Evolutionary conservation across 37 sponge, comb jelly and placozoan species (phyloP).

Genomic region (Axinella damicornis): DNA sequence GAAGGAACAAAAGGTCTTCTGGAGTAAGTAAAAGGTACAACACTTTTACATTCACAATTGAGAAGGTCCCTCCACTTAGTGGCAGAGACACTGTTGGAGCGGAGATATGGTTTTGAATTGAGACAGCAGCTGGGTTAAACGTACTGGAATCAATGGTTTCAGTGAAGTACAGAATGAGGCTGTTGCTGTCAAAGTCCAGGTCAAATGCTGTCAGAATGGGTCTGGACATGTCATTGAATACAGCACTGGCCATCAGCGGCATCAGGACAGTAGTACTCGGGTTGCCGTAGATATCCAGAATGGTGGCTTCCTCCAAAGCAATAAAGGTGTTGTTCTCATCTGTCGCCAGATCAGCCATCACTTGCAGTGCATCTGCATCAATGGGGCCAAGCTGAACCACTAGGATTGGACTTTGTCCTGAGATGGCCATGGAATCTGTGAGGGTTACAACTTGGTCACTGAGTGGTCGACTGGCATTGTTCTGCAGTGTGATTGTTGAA

Average conservation of each 20-base stretch:
- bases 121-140: conserved; percentile 63
- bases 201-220: conserved; percentile 75
- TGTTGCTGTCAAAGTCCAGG: conserved; percentile 72
- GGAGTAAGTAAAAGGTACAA: conserved; percentile 22
- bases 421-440: conserved; percentile 20
- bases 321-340: conserved; percentile 67
- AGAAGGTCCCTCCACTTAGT: conserved; percentile 55
- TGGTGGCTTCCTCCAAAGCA: conserved; percentile 26
- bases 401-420: conserved; percentile 40
- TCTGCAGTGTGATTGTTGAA: conserved; percentile 47
- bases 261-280: conserved; percentile 27
- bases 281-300: conserved; percentile 75
- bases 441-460: conserved; percentile 26
- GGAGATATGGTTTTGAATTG: conserved; percentile 70
- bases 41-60: conserved; percentile 33
- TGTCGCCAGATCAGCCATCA: conserved; percentile 61
- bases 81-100: conserved; percentile 39
- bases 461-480: not conserved
- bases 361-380: conserved; percentile 69
- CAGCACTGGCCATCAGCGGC: conserved; percentile 47
- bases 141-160: conserved; percentile 71
- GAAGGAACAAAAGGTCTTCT: conserved; percentile 59
- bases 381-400: conserved; percentile 53
- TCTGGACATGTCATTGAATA: conserved; percentile 67
- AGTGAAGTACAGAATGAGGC: conserved; percentile 69